Conservation (phyloP, 2,113 vertebrate genomes). For the Sterrhoptilus dennistouni region DNA sequence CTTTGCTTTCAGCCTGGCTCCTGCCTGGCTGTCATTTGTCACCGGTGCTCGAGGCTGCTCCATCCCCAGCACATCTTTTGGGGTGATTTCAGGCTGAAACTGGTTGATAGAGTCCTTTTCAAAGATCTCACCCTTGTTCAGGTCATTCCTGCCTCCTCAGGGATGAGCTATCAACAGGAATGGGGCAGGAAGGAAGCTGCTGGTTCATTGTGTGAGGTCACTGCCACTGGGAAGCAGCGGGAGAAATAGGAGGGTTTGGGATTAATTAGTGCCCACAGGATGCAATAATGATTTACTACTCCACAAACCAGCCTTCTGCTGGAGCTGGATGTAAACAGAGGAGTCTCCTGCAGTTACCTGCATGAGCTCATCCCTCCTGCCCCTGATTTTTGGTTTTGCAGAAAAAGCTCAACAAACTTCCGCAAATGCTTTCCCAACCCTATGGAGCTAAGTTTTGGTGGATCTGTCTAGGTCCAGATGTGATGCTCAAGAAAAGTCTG, state of each 20-base stretch:
- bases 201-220: background rate
- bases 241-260: background rate
- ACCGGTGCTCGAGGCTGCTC: accelerated
- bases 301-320: background rate
- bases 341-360: background rate
- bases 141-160: background rate
- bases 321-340: background rate
- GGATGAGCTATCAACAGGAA: accelerated
- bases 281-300: background rate
- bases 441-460: background rate
- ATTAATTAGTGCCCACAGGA: background rate
- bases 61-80: background rate
- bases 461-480: accelerated
- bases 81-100: background rate
- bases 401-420: background rate
- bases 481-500: background rate
- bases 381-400: background rate
- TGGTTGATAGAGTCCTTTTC: background rate
- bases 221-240: background rate
- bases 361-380: background rate
- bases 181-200: background rate
- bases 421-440: background rate
- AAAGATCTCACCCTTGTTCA: background rate
- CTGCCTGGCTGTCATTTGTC: background rate
- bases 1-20: background rate